Conservation (phyloP, 2,113 vertebrate species). For the Daboia siamensis region DNA sequence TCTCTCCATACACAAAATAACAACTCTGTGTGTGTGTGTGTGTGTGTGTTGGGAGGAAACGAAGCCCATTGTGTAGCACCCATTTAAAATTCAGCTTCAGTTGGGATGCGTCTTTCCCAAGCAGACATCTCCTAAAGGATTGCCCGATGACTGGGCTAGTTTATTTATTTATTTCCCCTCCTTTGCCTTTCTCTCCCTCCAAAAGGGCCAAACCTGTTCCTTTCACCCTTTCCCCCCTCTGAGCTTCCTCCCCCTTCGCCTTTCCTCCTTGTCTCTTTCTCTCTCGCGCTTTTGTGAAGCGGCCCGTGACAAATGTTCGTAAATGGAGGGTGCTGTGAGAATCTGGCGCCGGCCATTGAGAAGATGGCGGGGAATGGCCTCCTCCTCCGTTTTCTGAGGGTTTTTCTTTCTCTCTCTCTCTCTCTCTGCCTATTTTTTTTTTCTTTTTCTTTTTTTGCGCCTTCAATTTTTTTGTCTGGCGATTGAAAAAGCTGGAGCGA, state of each 20-base stretch:
- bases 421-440: no score
- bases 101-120: conserved; percentile 52
- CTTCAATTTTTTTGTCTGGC: neutral
- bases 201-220: conserved; percentile 44
- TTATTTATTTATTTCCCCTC: conserved; percentile 59
- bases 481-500: neutral
- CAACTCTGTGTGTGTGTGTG: neutral
- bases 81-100: conserved; percentile 63
- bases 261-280: conserved; percentile 59
- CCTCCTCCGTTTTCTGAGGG: neutral
- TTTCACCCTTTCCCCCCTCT: conserved; percentile 41
- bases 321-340: conserved; percentile 69
- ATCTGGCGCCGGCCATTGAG: conserved; percentile 51
- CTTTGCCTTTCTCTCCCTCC: conserved; percentile 1
- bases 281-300: conserved; percentile 54
- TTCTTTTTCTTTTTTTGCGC: neutral
- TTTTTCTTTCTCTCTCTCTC: neutral
- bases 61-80: conserved; percentile 55
- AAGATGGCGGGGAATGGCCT: conserved; percentile 54
- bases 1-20: neutral
- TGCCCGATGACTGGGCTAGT: conserved; percentile 38
- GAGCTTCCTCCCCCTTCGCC: conserved; percentile 50
- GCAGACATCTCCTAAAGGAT: conserved; percentile 26
- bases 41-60: conserved; percentile 20
- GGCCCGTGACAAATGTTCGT: conserved; percentile 62